Base-by-base conservation (phyloP, 2,797 vertebrate genomes). In the Eulemur mongoz region DNA sequence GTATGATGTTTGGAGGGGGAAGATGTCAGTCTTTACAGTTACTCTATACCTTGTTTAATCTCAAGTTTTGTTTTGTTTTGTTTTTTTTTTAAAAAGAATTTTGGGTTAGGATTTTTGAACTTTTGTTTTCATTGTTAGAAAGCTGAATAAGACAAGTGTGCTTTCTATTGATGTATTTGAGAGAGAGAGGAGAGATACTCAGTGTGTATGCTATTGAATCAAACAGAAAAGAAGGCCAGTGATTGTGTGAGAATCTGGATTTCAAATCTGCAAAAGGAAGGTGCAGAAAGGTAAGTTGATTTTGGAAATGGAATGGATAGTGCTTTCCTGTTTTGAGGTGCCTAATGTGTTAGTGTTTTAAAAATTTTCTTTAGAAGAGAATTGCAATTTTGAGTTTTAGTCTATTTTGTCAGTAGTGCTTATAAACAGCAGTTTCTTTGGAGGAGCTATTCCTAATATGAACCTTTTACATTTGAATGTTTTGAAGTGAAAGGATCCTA, bases 251-350 rank as follows among this genome's bases (percentile, higher is more conserved):
- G 98, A 96, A 97, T 98, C 98, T 98, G 98, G 97, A 98, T 97
- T 98, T 98, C 97, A 98, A 94, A 98, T 98, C 97, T 98, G 98
- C 98, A 98, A 98, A 98, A 98, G 96, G 95, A 97, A 97, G 94
- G 95, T 96, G 78, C 89, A 80, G 54, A 92, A 95, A 96, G 98
- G 97, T 98, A 98, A 98, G 97, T 96, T 88, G 50, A 72, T 96
- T 90, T 59, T 87, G 69, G 83, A 87, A 93, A 67, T 93, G 78
- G 61, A 91, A 52, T 88, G 85, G 45, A 90, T 89, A 35, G 78
- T 87, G 30, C 57, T 93, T 91, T 96, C 25, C 65, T 85, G 7
- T 91, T 92, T 70, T 13, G 32, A 94, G 72, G 54, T 89, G 73
- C 45, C 88, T 7, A 10, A 75, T 96, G 18, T 96, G 10, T 95